phyloP scores from a whole-genome alignment of 2,113 vertebrate species.

The Raja brachyura region DNA sequence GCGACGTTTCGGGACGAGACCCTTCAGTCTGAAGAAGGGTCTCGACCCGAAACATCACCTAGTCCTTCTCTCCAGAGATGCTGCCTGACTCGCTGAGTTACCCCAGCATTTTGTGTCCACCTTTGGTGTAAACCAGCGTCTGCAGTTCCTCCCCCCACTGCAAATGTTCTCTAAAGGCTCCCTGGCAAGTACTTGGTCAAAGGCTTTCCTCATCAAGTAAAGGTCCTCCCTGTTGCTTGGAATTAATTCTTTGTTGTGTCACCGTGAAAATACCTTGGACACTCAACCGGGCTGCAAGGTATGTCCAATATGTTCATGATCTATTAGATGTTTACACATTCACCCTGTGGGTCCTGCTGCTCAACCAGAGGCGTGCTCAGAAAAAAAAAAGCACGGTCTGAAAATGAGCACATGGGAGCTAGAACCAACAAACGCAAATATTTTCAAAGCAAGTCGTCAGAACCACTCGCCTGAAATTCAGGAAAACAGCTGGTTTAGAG shows the following conservation, averaged over 20 bases:
- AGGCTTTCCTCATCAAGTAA: not conserved
- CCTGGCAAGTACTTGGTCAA: not conserved
- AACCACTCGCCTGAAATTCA: constrained; percentile 4
- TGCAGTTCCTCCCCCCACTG: not conserved
- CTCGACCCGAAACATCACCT: too few relatives aligned
- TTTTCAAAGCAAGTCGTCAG: constrained; percentile 18
- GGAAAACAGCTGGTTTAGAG: constrained; percentile 22
- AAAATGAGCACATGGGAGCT: not conserved
- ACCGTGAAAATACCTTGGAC: not conserved
- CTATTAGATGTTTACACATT: not conserved
- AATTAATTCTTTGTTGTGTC: not conserved
- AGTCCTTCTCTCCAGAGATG: too few relatives aligned
- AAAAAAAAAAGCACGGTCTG: not conserved
- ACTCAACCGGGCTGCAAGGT: not conserved
- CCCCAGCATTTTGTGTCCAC: too few relatives aligned
- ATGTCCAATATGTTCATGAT: not conserved
- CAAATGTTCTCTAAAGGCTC: not conserved
- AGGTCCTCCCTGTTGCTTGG: not conserved
- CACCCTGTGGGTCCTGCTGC: not conserved
- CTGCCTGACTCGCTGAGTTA: too few relatives aligned
- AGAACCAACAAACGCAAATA: not conserved
- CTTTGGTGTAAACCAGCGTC: too few relatives aligned
- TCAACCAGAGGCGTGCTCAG: not conserved
- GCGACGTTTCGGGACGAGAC: too few relatives aligned
- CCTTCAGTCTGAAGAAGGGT: too few relatives aligned